Evolutionary conservation across 1,140 invertebrate species (phyloP), one percentile per base, ranked within the genome.

Genomic region (Drosophila willistoni): DNA sequence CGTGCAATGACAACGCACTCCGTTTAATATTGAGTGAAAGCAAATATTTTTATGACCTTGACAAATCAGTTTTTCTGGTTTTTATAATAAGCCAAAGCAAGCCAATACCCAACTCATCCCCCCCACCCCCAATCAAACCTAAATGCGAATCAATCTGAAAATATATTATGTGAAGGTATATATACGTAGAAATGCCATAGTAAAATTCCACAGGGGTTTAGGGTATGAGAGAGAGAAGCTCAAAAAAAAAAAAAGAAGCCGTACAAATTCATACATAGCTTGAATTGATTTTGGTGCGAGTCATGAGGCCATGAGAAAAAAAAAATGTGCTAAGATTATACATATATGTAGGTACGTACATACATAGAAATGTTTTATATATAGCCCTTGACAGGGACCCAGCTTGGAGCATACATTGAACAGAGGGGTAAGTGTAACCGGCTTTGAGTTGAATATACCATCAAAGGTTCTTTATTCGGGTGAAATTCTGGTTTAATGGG

Each of bases 1-100:
- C 72, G 75, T 77, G 57, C 81, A 80, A 81, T 67, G 77, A 64
- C 41, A 68, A 64, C 74, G 71, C 76, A 72, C 68, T 51, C 70
- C 70, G 67, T 84, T 84, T 83, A 83, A 83, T 83, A 82, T 73
- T 80, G 66, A 68, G 55, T 73, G 71, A 73, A 71, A 67, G 74
- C 73, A 84, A 77, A 85, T 80, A 84, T 85, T 86, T 86, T 73
- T 76, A 64, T 76, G 83, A 71, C 75, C 83, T 86, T 82, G 68
- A 87, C 83, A 87, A 87, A 85, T 85, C 82, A 86, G 83, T 86
- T 86, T 87, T 71, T 57, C 64, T 86, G 62, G 61, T 85, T 79
- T 87, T 79, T 80, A 73, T 83, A 87, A 80, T 83, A 89, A 73
- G 80, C 79, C 64, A 63, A 64, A 82, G 77, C 77, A 73, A 55